phyloP scores from a whole-genome alignment of 2,888 invertebrate species.

The Microctonus brassicae region DNA sequence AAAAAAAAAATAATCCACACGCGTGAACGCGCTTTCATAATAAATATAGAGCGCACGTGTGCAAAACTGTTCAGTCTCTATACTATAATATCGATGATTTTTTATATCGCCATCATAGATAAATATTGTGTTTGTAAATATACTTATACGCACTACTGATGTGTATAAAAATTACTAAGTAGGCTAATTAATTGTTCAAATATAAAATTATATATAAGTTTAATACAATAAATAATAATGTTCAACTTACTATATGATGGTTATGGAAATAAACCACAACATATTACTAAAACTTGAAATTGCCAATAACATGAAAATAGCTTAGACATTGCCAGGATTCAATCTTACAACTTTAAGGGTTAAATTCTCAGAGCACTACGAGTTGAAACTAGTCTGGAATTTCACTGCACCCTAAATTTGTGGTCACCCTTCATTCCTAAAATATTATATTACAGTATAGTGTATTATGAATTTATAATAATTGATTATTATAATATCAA shows the following conservation, averaged over 20 bases:
- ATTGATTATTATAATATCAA: not conserved
- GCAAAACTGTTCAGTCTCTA: not conserved
- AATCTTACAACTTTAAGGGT: not conserved
- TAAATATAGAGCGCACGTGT: constrained; percentile 5
- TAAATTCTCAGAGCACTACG: not conserved
- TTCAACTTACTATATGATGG: constrained; percentile 16
- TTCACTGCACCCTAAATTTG: not conserved
- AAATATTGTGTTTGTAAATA: not conserved
- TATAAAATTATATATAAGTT: constrained; percentile 36
- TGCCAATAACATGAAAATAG: constrained; percentile 38
- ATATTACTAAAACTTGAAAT: constrained; percentile 33
- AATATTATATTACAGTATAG: not conserved
- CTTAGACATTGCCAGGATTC: constrained; percentile 3
- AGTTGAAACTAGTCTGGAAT: not conserved
- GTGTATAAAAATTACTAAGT: not conserved
- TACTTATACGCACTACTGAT: too few species aligned
- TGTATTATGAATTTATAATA: not conserved
- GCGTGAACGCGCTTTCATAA: not conserved
- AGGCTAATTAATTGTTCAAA: constrained; percentile 12
- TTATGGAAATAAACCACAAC: constrained; percentile 14
- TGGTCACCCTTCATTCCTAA: not conserved
- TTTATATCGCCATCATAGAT: too few species aligned
- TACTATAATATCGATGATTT: not conserved
- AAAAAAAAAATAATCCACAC: constrained; percentile 23
- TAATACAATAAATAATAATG: constrained; percentile 42